phyloP scores from a whole-genome alignment of 2,113 vertebrate species.

The Collichthys lucidus region DNA sequence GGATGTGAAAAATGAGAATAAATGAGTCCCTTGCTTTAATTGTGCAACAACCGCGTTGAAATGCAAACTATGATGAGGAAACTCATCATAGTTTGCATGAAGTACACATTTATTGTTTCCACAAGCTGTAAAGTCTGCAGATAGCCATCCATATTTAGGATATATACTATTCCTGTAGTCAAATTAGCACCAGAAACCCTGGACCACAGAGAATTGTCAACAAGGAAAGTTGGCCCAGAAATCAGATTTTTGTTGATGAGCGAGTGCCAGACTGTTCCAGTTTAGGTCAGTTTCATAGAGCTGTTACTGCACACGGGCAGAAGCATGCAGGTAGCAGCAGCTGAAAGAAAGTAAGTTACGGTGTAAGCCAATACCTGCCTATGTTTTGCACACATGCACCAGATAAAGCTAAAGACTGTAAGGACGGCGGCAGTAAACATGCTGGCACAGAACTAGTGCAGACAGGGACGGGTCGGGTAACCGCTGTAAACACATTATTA shows the following conservation, averaged over 20 bases:
- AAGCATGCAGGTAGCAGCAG: not conserved
- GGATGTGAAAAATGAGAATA: not conserved
- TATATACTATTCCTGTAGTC: too few species aligned
- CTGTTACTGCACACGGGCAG: not conserved
- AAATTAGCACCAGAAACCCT: not conserved
- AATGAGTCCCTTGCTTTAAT: not conserved
- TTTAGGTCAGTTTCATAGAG: not conserved
- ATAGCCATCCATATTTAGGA: not conserved
- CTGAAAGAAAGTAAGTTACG: not conserved
- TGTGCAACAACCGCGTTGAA: not conserved
- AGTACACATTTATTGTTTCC: not conserved
- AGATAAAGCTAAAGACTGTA: not conserved
- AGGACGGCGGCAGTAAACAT: conserved; percentile 9
- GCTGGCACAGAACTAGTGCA: not conserved
- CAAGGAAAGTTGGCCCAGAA: not conserved
- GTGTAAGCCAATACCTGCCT: not conserved
- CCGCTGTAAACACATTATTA: conserved; percentile 40
- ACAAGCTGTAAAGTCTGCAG: not conserved
- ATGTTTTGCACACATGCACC: not conserved
- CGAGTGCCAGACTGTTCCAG: not conserved
- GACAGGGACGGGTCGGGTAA: conserved; percentile 13
- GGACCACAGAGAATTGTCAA: not conserved
- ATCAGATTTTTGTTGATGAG: not conserved
- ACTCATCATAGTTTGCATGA: not conserved
- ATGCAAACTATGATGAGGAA: not conserved